phyloP scores from a whole-genome alignment of 1,140 invertebrate species.

The Leucophenga varia region DNA sequence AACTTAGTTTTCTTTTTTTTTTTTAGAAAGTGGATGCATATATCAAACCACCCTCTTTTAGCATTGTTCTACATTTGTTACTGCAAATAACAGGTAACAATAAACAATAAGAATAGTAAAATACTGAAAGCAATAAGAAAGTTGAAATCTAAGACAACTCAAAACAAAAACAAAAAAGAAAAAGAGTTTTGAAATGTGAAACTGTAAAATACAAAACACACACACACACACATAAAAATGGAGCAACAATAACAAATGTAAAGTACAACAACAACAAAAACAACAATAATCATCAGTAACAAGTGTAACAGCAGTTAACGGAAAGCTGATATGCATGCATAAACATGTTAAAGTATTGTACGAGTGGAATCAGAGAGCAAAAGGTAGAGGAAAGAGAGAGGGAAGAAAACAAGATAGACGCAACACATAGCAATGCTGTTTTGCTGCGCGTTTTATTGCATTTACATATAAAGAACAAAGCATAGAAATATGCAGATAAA shows the following conservation, averaged over 20 bases:
- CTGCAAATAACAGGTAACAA: constrained; percentile 17
- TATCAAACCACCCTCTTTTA: too few relatives aligned
- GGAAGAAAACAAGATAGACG: constrained; percentile 10
- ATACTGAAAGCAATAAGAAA: constrained; percentile 18
- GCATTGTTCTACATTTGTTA: too few relatives aligned
- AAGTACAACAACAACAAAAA: constrained; percentile 39
- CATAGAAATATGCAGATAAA: too few relatives aligned
- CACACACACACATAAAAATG: constrained; percentile 26
- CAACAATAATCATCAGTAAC: constrained; percentile 50
- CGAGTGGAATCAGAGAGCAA: too few relatives aligned
- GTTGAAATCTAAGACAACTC: constrained; percentile 2
- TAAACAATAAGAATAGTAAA: constrained; percentile 27
- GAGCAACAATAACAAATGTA: constrained; percentile 36
- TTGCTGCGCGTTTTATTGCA: not conserved
- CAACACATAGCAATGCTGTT: constrained; percentile 31
- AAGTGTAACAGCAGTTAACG: constrained; percentile 53
- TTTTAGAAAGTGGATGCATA: too few relatives aligned
- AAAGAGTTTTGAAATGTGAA: too few relatives aligned
- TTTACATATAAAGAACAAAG: too few relatives aligned
- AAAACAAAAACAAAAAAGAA: constrained; percentile 4
- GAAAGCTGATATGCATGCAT: constrained; percentile 50
- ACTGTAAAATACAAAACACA: too few relatives aligned
- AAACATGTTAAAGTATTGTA: constrained; percentile 10
- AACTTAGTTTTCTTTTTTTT: too few relatives aligned
- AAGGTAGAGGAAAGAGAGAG: too few relatives aligned